Base-by-base conservation (phyloP, 1,140 invertebrate genomes). In the Halictus rubicundus region DNA sequence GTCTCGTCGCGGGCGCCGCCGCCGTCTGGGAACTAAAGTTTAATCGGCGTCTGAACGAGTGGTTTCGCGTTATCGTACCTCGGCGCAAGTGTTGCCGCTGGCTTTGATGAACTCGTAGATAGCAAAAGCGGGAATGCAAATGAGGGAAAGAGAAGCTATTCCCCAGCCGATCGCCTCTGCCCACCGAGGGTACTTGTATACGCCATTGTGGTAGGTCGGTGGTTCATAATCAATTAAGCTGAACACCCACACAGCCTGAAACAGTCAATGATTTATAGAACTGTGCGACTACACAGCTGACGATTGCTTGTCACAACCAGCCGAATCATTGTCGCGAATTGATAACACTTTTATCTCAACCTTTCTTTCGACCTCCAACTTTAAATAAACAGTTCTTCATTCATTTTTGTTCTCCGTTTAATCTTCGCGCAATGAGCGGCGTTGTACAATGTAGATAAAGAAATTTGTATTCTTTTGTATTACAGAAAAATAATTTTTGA, bases 131-230 rank as follows among this genome's bases (percentile, higher is more conserved):
- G 97, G 97, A 91, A 98, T 97, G 89, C 97, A 97, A n/a, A 97
- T 90, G 46, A 98, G 94, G 4, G 97, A 98, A 21, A 97, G 91
- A 10, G 96, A 96, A 8, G 97, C 96, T 73, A 98, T 96, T 73
- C 95, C 93, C 97, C 97, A 98, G n/a, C 98, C 98, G 23, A 98
- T 91, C 6, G 94, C 95, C 88, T 97, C 96, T 12, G 97, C 97
- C 97, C 97, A 98, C 71, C 91, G 90, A 0, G 98, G 97, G 91
- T 97, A 98, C 27, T 93, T 92, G 86, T 98, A 97, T 27, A 94
- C 93, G 12, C 95, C 95, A 88, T 96, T 96, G 81, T 95, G 95
- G 89, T 98, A 97, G 63, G 95, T 96, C 2, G 97, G 96, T 37
- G 96, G 95, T 86, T 96, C 95, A 90, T 98, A 98, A 92, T 98